phyloP scores from a whole-genome alignment of 53 echinoderm and acorn worm species.

The Patiria pectinifera region DNA sequence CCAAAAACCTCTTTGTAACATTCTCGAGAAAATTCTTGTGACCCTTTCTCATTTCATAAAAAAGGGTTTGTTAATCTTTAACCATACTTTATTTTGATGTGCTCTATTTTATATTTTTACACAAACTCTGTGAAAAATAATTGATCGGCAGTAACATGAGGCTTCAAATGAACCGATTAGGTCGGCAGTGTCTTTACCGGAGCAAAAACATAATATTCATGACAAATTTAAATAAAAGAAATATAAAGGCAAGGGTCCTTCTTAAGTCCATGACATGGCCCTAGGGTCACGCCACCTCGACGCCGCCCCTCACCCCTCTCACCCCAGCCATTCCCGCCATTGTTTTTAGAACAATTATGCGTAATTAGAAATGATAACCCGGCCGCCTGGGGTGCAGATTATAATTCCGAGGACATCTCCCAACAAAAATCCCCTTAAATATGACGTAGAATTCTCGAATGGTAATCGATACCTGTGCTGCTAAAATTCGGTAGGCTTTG shows the following conservation, averaged over 20 bases:
- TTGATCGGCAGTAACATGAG: not conserved
- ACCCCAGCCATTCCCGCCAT: constrained; percentile 7
- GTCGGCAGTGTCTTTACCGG: not conserved
- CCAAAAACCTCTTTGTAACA: too few species aligned
- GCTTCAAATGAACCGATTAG: not conserved
- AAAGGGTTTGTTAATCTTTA: too few species aligned
- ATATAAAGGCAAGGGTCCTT: not conserved
- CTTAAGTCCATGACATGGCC: not conserved
- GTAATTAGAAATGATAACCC: constrained; percentile 59
- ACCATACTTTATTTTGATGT: too few species aligned
- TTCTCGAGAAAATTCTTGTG: too few species aligned
- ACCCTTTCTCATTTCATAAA: too few species aligned
- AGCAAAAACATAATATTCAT: too few species aligned
- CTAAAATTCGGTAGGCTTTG: constrained; percentile 15
- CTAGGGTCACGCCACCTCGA: constrained; percentile 29
- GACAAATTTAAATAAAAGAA: not conserved
- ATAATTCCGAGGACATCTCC: not conserved
- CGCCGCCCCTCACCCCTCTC: constrained; percentile 2
- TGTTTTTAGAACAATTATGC: constrained; percentile 68
- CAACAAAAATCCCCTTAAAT: not conserved
- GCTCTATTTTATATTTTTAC: too few species aligned
- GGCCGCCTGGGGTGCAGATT: constrained; percentile 2
- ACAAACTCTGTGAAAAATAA: not conserved
- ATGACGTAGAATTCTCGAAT: constrained; percentile 9
- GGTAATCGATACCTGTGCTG: constrained; percentile 21